Evolutionary conservation across 1,140 invertebrate genomes (phyloP).

Genomic region (Drosophila serrata): DNA sequence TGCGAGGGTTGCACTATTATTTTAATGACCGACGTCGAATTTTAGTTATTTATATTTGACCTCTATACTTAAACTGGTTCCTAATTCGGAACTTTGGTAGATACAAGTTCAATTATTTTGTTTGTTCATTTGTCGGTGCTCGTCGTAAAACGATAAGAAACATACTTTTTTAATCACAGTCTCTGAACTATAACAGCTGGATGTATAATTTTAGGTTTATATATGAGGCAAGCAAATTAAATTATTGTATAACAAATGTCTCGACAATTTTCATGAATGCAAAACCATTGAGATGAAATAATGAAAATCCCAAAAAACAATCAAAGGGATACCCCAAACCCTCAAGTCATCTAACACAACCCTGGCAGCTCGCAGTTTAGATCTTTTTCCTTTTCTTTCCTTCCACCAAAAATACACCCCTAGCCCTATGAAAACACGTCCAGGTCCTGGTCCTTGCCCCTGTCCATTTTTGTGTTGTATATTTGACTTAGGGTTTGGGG

Average conservation of each 20-base stretch:
- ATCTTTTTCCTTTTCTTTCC: constrained; percentile 27
- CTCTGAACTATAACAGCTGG: constrained; percentile 14
- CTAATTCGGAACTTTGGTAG: no score
- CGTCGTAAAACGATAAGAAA: neutral
- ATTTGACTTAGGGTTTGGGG: constrained; percentile 50
- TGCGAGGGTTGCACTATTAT: no score
- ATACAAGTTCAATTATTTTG: no score
- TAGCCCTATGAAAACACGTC: constrained; percentile 24
- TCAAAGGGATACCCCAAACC: constrained; percentile 72
- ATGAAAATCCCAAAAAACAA: constrained; percentile 84
- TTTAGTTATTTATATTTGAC: no score
- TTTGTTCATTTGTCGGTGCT: neutral
- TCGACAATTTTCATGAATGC: constrained; percentile 76
- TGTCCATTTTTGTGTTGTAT: constrained; percentile 32
- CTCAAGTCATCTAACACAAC: constrained; percentile 23
- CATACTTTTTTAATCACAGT: constrained; percentile 1
- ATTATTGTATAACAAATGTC: constrained; percentile 81
- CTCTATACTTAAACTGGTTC: no score
- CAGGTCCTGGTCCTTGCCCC: constrained; percentile 22
- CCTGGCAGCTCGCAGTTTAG: constrained; percentile 10
- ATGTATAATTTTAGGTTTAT: constrained; percentile 43
- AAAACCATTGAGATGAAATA: constrained; percentile 84
- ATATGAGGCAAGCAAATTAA: constrained; percentile 62
- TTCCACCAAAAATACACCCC: constrained; percentile 43
- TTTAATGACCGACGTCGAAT: no score